A percentile compares a stretch with the other conserved stretches of the same genome.
These are phyloP conservation scores for Geococcyx californianus DNA, from an alignment of 2,113 vertebrate genomes.

Conservation along the genomic window DNA sequence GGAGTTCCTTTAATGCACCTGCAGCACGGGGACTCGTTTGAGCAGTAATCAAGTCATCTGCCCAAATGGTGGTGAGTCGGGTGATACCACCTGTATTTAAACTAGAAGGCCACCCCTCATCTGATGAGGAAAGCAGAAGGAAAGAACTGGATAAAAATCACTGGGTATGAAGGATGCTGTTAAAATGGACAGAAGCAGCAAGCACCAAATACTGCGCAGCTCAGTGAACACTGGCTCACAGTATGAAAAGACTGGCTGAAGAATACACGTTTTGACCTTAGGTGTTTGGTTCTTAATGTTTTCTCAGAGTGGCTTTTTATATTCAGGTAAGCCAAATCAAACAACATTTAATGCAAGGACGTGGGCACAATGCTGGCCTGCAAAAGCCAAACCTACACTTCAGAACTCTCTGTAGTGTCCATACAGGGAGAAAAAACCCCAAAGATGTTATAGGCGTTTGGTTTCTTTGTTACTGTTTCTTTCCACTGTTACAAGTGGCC, in stretches of 20 bases:
- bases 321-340: not conserved
- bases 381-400: not conserved
- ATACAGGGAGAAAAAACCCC: not conserved
- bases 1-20: not conserved
- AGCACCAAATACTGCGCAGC: too few species aligned
- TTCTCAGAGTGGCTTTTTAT: not conserved
- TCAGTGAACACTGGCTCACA: not conserved
- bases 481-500: accelerated
- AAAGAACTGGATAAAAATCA: not conserved
- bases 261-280: not conserved
- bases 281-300: not conserved
- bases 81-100: not conserved
- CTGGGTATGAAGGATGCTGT: not conserved
- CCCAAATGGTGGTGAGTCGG: not conserved
- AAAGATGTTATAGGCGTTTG: not conserved
- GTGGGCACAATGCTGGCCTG: not conserved
- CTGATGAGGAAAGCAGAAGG: not conserved
- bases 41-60: not conserved
- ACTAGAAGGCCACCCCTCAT: not conserved
- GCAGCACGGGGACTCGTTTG: too few species aligned
- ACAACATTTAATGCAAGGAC: not conserved
- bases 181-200: not conserved
- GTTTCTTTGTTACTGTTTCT: not conserved
- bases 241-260: not conserved
- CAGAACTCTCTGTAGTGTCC: not conserved